phyloP scores from a whole-genome alignment of 2,888 invertebrate species.

The Habrosyne pyritoides region DNA sequence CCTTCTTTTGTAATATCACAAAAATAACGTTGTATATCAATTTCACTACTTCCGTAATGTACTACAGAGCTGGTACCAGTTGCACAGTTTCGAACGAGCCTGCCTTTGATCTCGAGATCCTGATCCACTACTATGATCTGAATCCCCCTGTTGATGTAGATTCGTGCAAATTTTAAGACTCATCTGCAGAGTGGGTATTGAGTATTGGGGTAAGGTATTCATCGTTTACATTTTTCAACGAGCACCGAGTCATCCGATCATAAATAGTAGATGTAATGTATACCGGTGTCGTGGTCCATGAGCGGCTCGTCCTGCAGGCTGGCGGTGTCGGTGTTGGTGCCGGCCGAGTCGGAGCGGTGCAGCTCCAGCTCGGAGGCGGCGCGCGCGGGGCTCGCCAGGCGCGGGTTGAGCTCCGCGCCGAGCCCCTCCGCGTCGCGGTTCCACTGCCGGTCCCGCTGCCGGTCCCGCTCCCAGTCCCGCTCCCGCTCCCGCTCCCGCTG shows the following conservation, averaged over 20 bases:
- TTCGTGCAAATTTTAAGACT: too few relatives aligned
- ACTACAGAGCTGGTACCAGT: too few relatives aligned
- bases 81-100: too few relatives aligned
- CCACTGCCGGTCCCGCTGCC: background rate
- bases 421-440: constrained; percentile 11
- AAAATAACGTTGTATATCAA: too few relatives aligned
- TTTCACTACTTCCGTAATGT: too few relatives aligned
- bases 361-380: constrained; percentile 64
- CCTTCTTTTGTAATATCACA: too few relatives aligned
- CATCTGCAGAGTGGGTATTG: too few relatives aligned
- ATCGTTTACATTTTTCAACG: too few relatives aligned
- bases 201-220: too few relatives aligned
- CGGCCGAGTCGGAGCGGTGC: constrained; percentile 36
- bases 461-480: background rate
- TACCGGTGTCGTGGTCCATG: constrained; percentile 22
- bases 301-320: constrained; percentile 63
- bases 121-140: too few relatives aligned
- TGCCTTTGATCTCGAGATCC: too few relatives aligned
- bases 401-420: constrained; percentile 12
- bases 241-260: background rate
- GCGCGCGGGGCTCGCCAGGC: constrained; percentile 36
- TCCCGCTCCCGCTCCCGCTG: background rate
- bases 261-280: background rate
- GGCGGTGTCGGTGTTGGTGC: constrained; percentile 33
- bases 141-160: too few relatives aligned